These are phyloP conservation scores for Xyrauchen texanus DNA, from an alignment of 2,113 vertebrate genomes.

Conservation along the genomic window DNA sequence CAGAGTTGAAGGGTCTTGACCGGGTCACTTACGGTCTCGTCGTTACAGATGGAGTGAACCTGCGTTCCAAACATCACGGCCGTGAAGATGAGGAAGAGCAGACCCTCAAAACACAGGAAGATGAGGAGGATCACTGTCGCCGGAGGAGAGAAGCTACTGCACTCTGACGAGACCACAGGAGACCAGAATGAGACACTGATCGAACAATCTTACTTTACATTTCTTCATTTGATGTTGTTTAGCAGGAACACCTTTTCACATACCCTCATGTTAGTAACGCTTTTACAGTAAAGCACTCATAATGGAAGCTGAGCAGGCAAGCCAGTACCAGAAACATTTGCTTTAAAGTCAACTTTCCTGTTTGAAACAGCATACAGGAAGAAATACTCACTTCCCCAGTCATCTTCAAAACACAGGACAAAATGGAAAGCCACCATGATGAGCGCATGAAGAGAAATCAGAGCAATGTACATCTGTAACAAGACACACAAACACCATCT, in stretches of 20 bases:
- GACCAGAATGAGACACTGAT: not conserved
- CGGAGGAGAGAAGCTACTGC: conserved; percentile 93
- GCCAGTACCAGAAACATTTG: no score
- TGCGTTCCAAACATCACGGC: conserved; percentile 98
- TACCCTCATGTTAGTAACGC: no score
- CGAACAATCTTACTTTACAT: no score
- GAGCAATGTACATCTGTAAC: conserved; percentile 97
- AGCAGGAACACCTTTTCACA: no score
- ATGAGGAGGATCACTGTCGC: conserved; percentile 95
- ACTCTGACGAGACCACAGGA: conserved; percentile 75
- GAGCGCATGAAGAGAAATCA: conserved; percentile 93
- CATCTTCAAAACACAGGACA: conserved; percentile 93
- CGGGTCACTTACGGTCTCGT: conserved; percentile 89
- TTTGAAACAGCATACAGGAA: not conserved
- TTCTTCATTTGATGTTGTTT: no score
- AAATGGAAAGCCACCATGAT: conserved; percentile 95
- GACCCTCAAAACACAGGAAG: conserved; percentile 92
- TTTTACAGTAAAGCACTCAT: no score
- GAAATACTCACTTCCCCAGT: conserved; percentile 89
- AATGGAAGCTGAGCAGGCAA: no score
- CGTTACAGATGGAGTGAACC: conserved; percentile 95
- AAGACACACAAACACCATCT: conserved; percentile 49
- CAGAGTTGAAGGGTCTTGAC: not conserved
- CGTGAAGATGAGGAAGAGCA: conserved; percentile 97
- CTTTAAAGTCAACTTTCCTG: no score